Evolutionary conservation across 2,888 invertebrate species (phyloP).

Genomic region (Aproaerema taeniolella): DNA sequence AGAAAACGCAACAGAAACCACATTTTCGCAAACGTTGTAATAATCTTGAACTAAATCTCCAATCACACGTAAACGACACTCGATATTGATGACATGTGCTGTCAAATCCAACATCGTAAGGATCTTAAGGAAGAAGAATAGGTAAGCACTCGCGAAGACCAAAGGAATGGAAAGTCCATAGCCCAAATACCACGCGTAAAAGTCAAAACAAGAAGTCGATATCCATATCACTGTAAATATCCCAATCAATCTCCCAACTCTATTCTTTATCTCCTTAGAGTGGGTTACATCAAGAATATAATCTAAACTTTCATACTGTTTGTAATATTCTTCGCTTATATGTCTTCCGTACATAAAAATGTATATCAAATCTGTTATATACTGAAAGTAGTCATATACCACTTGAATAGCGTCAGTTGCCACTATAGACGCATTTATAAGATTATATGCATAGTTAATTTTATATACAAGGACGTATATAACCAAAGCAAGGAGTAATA

Average conservation of each 20-base stretch:
- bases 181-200: constrained; percentile 37
- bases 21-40: neutral
- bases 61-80: constrained; percentile 1
- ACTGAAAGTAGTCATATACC: constrained; percentile 45
- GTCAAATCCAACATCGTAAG: constrained; percentile 4
- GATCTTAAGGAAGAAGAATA: constrained; percentile 1
- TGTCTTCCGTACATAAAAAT: constrained; percentile 45
- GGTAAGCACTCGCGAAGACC: neutral
- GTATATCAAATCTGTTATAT: constrained; percentile 44
- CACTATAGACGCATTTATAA: too few species aligned
- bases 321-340: constrained; percentile 41
- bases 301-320: constrained; percentile 46
- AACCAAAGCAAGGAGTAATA: too few species aligned
- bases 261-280: constrained; percentile 29
- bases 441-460: too few species aligned
- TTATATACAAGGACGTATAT: too few species aligned
- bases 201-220: constrained; percentile 35
- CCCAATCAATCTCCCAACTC: constrained; percentile 30
- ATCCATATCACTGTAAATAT: constrained; percentile 37
- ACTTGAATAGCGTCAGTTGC: constrained; percentile 28
- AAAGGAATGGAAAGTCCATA: constrained; percentile 21
- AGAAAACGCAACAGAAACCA: too few species aligned
- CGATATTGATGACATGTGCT: neutral
- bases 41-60: neutral
- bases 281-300: constrained; percentile 33